phyloP scores from a whole-genome alignment of 2,888 invertebrate species.

The Dasysyrphus tricinctus region DNA sequence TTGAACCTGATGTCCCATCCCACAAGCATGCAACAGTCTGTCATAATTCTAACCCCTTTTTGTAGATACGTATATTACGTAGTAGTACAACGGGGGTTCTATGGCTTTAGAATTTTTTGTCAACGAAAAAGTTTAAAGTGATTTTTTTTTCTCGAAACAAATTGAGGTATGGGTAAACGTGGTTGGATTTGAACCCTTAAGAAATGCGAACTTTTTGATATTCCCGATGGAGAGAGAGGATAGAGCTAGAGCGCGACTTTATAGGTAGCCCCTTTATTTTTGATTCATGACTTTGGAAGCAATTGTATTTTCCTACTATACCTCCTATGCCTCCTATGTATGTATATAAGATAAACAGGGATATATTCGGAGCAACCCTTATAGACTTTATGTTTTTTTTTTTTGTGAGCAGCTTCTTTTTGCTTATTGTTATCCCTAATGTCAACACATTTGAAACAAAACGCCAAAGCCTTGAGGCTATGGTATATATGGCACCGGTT shows the following conservation, averaged over 20 bases:
- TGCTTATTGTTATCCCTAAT: slow-evolving; percentile 75
- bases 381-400: slow-evolving; percentile 12
- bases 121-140: slow-evolving; percentile 70
- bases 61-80: background rate
- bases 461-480: slow-evolving; percentile 50
- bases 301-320: slow-evolving; percentile 49
- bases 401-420: slow-evolving; percentile 37
- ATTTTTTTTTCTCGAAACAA: slow-evolving; percentile 19
- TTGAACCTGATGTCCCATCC: slow-evolving; percentile 14
- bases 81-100: background rate
- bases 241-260: background rate
- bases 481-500: background rate
- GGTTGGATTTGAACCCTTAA: slow-evolving; percentile 62
- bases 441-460: slow-evolving; percentile 76
- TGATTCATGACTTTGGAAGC: slow-evolving; percentile 71
- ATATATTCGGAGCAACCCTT: slow-evolving; percentile 57
- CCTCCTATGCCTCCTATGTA: no score
- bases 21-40: slow-evolving; percentile 72
- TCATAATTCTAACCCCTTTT: slow-evolving; percentile 72
- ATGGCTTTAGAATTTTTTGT: slow-evolving; percentile 37
- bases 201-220: slow-evolving; percentile 56
- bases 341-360: slow-evolving; percentile 30
- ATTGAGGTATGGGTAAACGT: slow-evolving; percentile 37
- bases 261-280: slow-evolving; percentile 56
- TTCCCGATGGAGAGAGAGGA: background rate